Evolutionary conservation across 2,888 invertebrate genomes (phyloP).

Genomic region (Ametastegia equiseti): DNA sequence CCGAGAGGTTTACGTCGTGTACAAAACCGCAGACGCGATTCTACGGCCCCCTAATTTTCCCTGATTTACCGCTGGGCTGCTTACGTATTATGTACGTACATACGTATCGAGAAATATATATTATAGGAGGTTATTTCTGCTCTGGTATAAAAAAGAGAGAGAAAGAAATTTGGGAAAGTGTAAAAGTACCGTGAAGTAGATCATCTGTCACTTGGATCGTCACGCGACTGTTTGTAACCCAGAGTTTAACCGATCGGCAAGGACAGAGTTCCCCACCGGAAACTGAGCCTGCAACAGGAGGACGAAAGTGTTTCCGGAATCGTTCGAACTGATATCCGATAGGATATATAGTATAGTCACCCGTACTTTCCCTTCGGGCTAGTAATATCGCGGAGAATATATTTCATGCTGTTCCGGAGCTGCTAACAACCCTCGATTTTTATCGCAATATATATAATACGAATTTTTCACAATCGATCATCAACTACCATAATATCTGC

Average conservation of each 20-base stretch:
- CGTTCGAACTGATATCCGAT: conserved; percentile 17
- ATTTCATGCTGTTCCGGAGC: background rate
- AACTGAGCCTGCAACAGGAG: background rate
- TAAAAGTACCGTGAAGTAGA: background rate
- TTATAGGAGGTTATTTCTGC: too few species aligned
- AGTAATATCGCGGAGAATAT: background rate
- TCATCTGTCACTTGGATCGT: background rate
- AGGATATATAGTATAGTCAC: too few species aligned
- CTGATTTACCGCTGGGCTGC: background rate
- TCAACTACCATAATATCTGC: too few species aligned
- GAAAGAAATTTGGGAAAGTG: background rate
- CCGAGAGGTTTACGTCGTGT: background rate
- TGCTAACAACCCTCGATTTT: background rate
- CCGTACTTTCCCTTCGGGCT: conserved; percentile 25
- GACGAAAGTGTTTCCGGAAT: conserved; percentile 33
- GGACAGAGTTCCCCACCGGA: background rate
- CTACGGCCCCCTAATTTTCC: background rate
- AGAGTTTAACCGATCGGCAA: background rate
- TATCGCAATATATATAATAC: background rate
- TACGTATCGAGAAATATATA: too few species aligned
- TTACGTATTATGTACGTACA: too few species aligned
- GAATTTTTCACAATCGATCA: background rate
- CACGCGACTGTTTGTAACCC: background rate
- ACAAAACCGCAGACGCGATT: background rate
- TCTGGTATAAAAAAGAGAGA: too few species aligned